Conservation (phyloP, 2,888 invertebrate genomes). For the Operophtera brumata region DNA sequence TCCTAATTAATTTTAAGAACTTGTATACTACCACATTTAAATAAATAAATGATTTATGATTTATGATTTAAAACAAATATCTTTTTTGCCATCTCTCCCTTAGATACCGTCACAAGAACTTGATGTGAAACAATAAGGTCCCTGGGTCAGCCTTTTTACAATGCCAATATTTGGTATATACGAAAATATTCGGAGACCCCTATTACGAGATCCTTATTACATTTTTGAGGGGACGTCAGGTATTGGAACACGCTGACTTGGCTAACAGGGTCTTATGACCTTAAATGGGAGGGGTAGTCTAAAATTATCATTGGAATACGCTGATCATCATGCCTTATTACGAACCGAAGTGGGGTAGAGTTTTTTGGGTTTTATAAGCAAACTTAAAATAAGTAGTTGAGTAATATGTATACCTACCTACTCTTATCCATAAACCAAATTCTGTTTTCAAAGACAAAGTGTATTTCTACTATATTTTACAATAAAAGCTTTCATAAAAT, state of each 20-base stretch:
- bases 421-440: too few relatives aligned
- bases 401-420: too few relatives aligned
- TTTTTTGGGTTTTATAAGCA: background rate
- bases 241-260: conserved; percentile 9
- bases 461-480: too few relatives aligned
- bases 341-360: background rate
- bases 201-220: conserved; percentile 26
- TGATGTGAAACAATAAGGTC: conserved; percentile 56
- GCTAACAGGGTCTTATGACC: conserved; percentile 4
- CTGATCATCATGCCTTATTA: background rate
- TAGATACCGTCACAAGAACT: conserved; percentile 51
- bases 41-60: too few relatives aligned
- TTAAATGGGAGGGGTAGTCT: background rate
- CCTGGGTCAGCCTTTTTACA: conserved; percentile 53
- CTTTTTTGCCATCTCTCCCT: conserved; percentile 12
- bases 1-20: too few relatives aligned
- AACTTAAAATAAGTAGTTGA: too few relatives aligned
- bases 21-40: too few relatives aligned
- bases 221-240: conserved; percentile 19
- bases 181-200: conserved; percentile 35
- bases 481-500: too few relatives aligned
- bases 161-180: conserved; percentile 50
- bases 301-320: background rate
- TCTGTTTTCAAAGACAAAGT: too few relatives aligned
- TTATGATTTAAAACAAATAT: too few relatives aligned